These are phyloP conservation scores for Falcaria lacertinaria DNA, from an alignment of 2,888 invertebrate species.

Conservation along the genomic window DNA sequence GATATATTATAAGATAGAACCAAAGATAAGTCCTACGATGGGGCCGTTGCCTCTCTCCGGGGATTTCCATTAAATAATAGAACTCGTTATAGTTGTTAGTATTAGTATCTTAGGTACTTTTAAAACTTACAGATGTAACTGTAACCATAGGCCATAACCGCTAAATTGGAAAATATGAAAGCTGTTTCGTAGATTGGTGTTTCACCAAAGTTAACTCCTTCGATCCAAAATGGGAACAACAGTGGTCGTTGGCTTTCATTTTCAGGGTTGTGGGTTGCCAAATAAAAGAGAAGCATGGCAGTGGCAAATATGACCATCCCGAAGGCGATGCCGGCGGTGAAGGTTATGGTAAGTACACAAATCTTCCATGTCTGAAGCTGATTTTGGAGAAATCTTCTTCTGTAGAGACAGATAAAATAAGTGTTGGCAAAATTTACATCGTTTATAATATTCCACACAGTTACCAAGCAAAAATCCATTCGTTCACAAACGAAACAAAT, in stretches of 20 bases:
- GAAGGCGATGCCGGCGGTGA: conserved; percentile 14
- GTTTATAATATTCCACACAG: no score
- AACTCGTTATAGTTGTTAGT: no score
- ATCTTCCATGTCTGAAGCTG: conserved; percentile 47
- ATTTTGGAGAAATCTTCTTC: conserved; percentile 38
- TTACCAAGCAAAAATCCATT: not conserved
- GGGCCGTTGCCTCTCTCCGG: no score
- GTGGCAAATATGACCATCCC: conserved; percentile 27
- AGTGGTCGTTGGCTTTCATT: conserved; percentile 32
- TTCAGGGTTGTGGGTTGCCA: conserved; percentile 23
- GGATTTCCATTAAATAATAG: no score
- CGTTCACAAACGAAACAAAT: conserved; percentile 1
- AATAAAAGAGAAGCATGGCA: conserved; percentile 25
- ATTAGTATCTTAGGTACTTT: not conserved
- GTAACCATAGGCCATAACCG: conserved; percentile 25
- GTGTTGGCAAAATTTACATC: no score
- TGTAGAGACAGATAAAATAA: conserved; percentile 21
- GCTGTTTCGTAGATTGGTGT: conserved; percentile 45
- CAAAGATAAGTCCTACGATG: no score
- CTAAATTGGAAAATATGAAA: conserved; percentile 33
- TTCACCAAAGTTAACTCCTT: conserved; percentile 31
- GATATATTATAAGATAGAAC: no score
- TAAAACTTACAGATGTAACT: conserved; percentile 47
- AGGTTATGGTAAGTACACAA: conserved; percentile 14
- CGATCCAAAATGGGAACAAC: conserved; percentile 47